Evolutionary conservation across 2,113 vertebrate species (phyloP).

Genomic region (Ptilonorhynchus violaceus): DNA sequence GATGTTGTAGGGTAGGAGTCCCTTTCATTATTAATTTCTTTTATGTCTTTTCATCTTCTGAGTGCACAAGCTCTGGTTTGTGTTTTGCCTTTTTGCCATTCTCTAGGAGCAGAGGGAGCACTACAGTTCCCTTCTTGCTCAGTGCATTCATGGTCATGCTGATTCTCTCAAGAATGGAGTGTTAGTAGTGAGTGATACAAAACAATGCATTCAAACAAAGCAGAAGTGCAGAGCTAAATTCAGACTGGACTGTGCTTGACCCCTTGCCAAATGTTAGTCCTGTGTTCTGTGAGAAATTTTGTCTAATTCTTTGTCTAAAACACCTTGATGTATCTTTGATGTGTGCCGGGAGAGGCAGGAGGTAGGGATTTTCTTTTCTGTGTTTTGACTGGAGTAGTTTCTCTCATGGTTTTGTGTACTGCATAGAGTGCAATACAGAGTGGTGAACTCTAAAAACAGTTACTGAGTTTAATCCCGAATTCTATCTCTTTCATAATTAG

Average conservation of each 20-base stretch:
- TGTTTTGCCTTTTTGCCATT: background rate
- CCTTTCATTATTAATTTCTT: background rate
- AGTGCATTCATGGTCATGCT: background rate
- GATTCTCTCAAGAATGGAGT: background rate
- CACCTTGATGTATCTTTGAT: background rate
- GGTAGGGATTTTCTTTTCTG: background rate
- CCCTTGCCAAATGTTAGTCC: background rate
- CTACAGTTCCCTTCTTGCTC: background rate
- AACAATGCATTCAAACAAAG: background rate
- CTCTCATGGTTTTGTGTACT: background rate
- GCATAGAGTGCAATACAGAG: background rate
- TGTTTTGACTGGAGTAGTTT: background rate
- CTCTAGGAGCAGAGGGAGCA: background rate
- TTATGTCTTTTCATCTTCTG: background rate
- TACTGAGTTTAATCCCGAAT: background rate
- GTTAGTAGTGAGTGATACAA: background rate
- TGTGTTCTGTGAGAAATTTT: background rate
- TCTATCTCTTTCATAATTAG: background rate
- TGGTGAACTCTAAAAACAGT: background rate
- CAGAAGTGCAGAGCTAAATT: background rate
- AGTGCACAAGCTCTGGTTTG: background rate
- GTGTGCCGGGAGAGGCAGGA: background rate
- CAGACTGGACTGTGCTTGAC: background rate
- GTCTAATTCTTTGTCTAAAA: background rate
- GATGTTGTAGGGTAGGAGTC: background rate